A percentile compares a stretch with the other conserved stretches of the same genome.
These are phyloP conservation scores for Eudyptes chrysolophus DNA, from an alignment of 2,113 vertebrate species.

Conservation along the genomic window DNA sequence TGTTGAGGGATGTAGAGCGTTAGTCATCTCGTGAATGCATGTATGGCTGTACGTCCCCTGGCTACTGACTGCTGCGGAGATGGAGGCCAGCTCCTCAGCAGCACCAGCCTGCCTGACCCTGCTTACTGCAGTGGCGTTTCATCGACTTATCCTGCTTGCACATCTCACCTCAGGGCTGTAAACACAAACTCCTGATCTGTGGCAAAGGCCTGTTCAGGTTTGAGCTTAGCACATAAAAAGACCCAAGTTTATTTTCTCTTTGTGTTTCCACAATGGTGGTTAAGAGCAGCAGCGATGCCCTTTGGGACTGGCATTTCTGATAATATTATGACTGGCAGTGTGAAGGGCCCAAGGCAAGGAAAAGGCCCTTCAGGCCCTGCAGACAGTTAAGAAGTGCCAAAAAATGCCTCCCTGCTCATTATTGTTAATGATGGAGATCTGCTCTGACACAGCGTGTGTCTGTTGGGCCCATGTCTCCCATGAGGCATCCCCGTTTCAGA, in stretches of 20 bases:
- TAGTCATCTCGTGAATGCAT: not conserved
- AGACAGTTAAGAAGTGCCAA: not conserved
- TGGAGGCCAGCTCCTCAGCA: accelerated
- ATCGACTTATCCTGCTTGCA: not conserved
- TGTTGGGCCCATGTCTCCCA: not conserved
- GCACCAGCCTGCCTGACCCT: not conserved
- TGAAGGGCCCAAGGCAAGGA: not conserved
- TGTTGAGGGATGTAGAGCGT: not conserved
- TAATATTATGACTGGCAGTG: not conserved
- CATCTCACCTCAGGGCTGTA: not conserved
- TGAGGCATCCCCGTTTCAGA: not conserved
- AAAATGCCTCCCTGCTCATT: not conserved
- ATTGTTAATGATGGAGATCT: not conserved
- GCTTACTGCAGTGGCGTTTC: not conserved
- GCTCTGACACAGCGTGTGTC: not conserved
- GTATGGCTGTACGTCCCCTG: not conserved
- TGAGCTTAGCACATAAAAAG: not conserved
- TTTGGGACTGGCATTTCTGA: not conserved
- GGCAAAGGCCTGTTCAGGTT: not conserved
- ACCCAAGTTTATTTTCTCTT: not conserved
- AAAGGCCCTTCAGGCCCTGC: not conserved
- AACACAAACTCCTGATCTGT: not conserved
- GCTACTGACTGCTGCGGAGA: not conserved
- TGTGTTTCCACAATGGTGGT: not conserved
- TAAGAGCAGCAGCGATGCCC: not conserved